Percentiles rank a stretch among this genome's conserved stretches.
These are phyloP conservation scores for Achroia grisella DNA, from an alignment of 1,140 invertebrate species.

Conservation along the genomic window DNA sequence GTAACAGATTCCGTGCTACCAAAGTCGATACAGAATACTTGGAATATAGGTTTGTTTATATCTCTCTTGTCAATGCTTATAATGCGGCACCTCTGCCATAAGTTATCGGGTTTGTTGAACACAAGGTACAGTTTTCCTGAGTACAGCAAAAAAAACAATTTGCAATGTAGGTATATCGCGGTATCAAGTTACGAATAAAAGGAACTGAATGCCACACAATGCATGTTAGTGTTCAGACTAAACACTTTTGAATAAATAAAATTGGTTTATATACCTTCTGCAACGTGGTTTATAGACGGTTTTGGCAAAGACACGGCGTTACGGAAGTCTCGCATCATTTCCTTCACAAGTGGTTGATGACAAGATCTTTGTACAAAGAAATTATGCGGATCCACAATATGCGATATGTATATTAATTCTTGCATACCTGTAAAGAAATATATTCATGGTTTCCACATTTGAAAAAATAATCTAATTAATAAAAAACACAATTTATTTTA, in stretches of 20 bases:
- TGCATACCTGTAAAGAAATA: slow-evolving; percentile 41
- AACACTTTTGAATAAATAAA: not conserved
- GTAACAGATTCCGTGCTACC: slow-evolving; percentile 44
- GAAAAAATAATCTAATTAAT: no score
- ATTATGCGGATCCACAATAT: slow-evolving; percentile 73
- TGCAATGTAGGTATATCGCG: not conserved
- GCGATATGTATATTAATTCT: slow-evolving; percentile 70
- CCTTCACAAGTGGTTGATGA: slow-evolving; percentile 35
- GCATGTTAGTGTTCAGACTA: no score
- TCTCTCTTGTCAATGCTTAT: slow-evolving; percentile 40
- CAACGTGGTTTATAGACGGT: slow-evolving; percentile 31
- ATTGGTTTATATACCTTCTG: slow-evolving; percentile 32
- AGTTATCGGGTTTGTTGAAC: slow-evolving; percentile 46
- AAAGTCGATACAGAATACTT: slow-evolving; percentile 56
- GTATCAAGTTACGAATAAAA: not conserved
- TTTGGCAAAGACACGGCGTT: slow-evolving; percentile 35
- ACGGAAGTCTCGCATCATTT: slow-evolving; percentile 58
- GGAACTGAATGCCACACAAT: not conserved
- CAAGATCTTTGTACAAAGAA: slow-evolving; percentile 75
- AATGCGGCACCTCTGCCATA: slow-evolving; percentile 56
- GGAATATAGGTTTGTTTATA: slow-evolving; percentile 22
- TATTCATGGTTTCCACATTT: no score
- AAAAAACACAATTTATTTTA: no score
- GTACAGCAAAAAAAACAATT: slow-evolving; percentile 10
- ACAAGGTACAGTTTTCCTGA: slow-evolving; percentile 65